Conservation (phyloP, 2,113 vertebrate genomes). For the Centropus unirufus region DNA sequence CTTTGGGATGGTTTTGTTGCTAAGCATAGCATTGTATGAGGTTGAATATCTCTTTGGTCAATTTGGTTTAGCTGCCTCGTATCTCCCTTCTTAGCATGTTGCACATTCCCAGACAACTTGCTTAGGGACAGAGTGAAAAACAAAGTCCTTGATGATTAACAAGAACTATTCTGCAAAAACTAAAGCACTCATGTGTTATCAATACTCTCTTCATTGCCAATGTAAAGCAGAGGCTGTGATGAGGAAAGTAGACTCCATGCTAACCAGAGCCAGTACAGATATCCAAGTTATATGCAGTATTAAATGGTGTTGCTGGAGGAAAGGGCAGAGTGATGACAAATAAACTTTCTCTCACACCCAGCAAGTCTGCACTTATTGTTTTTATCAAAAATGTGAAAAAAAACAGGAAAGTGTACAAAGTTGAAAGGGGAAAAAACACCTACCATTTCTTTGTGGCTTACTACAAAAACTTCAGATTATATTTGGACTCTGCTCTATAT, state of each 20-base stretch:
- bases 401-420: background rate
- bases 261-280: background rate
- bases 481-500: background rate
- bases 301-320: background rate
- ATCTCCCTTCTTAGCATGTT: background rate
- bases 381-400: background rate
- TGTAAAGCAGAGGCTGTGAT: background rate
- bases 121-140: background rate
- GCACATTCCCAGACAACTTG: background rate
- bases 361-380: background rate
- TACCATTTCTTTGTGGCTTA: background rate
- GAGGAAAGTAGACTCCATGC: background rate
- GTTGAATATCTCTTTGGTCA: background rate
- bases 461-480: background rate
- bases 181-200: background rate
- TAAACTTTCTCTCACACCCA: background rate
- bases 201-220: background rate
- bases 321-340: background rate
- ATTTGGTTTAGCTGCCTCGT: background rate
- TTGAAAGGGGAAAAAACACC: background rate
- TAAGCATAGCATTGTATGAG: background rate
- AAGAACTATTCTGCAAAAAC: background rate
- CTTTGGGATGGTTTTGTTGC: background rate
- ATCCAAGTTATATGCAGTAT: background rate
- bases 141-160: background rate